Evolutionary conservation across 2,797 vertebrate species (phyloP).

Genomic region (Anguilla marmorata): DNA sequence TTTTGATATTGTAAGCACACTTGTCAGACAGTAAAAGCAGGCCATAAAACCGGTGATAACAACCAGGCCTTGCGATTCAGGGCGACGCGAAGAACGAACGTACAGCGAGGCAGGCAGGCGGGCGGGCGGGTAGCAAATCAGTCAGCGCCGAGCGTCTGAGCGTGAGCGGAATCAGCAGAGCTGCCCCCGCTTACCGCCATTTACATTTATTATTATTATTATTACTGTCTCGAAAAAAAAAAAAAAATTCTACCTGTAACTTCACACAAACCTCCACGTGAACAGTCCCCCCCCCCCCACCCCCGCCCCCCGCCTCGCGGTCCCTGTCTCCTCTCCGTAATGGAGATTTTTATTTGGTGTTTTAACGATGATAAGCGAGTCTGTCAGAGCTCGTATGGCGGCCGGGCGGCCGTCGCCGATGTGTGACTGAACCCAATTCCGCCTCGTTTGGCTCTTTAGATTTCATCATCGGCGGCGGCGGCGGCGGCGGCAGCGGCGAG

Average conservation of each 20-base stretch:
- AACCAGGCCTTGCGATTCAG: neutral
- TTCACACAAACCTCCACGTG: neutral
- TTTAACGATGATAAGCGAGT: neutral
- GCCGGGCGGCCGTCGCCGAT: neutral
- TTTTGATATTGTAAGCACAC: neutral
- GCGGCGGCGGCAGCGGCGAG: too few species aligned
- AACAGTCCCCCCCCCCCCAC: neutral
- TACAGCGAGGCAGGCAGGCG: too few species aligned
- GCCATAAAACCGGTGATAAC: neutral
- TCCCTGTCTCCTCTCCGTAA: neutral
- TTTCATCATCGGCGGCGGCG: too few species aligned
- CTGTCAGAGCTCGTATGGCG: neutral
- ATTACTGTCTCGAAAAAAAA: neutral
- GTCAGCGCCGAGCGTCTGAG: too few species aligned
- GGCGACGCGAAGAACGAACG: neutral
- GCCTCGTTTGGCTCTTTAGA: neutral
- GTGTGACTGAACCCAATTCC: slow-evolving; percentile 6
- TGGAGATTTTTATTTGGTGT: slow-evolving; percentile 4
- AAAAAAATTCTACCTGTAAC: neutral
- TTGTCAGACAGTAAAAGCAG: neutral
- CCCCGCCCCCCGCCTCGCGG: too few species aligned
- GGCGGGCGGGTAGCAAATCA: too few species aligned
- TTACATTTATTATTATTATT: neutral
- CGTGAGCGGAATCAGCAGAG: neutral
- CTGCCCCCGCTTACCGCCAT: neutral